Evolutionary conservation across 2,888 invertebrate species (phyloP).

Genomic region (Phaedon cochleariae): DNA sequence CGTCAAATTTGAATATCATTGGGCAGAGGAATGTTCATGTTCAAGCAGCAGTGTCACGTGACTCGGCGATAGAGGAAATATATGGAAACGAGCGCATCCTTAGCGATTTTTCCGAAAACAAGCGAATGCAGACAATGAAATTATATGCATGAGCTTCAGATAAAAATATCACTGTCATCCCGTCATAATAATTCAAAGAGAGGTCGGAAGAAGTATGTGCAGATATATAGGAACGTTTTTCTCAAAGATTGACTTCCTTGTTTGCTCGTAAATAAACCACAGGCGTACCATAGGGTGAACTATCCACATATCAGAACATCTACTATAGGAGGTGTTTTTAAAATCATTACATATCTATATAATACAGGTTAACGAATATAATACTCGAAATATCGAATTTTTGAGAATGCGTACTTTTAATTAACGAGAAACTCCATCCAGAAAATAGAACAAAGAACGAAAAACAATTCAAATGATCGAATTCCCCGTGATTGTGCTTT

Average conservation of each 20-base stretch:
- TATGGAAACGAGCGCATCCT: slow-evolving; percentile 2
- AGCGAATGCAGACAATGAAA: slow-evolving; percentile 30
- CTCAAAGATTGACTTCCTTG: slow-evolving; percentile 39
- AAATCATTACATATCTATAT: too few species aligned
- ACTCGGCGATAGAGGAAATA: background rate
- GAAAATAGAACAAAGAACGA: too few species aligned
- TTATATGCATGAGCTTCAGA: slow-evolving; percentile 37
- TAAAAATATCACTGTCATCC: slow-evolving; percentile 37
- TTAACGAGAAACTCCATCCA: too few species aligned
- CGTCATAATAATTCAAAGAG: slow-evolving; percentile 37
- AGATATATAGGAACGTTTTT: slow-evolving; percentile 37
- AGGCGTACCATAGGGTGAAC: background rate
- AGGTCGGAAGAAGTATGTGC: slow-evolving; percentile 35
- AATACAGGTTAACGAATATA: too few species aligned
- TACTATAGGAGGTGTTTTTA: too few species aligned
- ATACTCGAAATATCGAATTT: too few species aligned
- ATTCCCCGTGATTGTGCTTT: too few species aligned
- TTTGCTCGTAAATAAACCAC: slow-evolving; percentile 39
- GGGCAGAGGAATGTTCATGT: background rate
- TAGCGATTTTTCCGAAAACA: slow-evolving; percentile 15
- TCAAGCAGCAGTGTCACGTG: background rate
- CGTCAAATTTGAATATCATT: background rate
- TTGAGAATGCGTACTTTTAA: too few species aligned
- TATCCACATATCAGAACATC: too few species aligned
- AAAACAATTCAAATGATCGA: too few species aligned